phyloP scores from a whole-genome alignment of 1,140 invertebrate species.

The Sycobia sp. region DNA sequence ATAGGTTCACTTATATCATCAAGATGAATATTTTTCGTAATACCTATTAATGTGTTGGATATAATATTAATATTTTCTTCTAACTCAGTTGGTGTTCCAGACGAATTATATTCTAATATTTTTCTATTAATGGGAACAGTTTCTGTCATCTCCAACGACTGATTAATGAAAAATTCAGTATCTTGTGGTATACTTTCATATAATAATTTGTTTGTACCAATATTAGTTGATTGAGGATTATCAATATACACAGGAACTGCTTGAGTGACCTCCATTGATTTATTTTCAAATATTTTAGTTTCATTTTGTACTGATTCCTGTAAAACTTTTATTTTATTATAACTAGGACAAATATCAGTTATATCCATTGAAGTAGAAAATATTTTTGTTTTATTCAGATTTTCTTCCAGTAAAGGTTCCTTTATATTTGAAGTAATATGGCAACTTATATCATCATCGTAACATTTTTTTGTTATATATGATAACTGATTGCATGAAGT shows the following conservation, averaged over 20 bases:
- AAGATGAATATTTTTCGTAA: too few species aligned
- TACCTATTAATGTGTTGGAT: too few species aligned
- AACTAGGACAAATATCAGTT: constrained; percentile 12
- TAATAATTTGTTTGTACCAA: too few species aligned
- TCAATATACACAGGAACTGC: not conserved
- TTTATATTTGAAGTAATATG: not conserved
- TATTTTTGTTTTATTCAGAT: constrained; percentile 1
- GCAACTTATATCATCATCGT: not conserved
- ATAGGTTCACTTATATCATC: too few species aligned
- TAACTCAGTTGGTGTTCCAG: too few species aligned
- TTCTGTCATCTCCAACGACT: not conserved
- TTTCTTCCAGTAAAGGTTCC: not conserved
- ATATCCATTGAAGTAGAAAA: constrained; percentile 26
- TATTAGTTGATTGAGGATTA: not conserved
- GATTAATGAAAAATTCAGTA: not conserved
- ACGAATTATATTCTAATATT: too few species aligned
- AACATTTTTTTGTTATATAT: constrained; percentile 4
- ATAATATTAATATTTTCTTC: too few species aligned
- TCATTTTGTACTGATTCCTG: not conserved
- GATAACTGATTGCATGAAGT: not conserved
- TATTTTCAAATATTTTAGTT: constrained; percentile 2
- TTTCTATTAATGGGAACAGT: too few species aligned
- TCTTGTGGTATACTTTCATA: not conserved
- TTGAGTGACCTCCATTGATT: constrained; percentile 33
- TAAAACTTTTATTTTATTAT: not conserved